Conservation (phyloP, 30 jellyfish, hydroid and myxozoan genomes). For the Pseudorhiza aurosa region DNA sequence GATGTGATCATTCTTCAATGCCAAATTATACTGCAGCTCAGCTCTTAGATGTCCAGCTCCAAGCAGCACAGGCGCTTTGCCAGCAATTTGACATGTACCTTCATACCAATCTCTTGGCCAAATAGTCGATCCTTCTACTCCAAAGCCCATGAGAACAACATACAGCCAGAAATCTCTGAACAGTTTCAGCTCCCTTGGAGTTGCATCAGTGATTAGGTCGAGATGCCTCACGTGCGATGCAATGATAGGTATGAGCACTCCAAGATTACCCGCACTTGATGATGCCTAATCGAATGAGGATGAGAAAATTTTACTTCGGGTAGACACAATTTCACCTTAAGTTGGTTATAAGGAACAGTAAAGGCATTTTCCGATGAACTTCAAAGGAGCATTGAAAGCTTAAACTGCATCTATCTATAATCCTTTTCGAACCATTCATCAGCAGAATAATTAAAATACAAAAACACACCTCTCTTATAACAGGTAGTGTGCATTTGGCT, state of each 20-base stretch:
- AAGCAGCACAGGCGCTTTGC: constrained; percentile 78
- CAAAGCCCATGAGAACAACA: constrained; percentile 90
- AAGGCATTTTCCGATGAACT: no score
- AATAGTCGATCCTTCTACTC: constrained; percentile 86
- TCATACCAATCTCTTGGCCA: constrained; percentile 98
- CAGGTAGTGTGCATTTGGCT: no score
- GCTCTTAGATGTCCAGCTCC: constrained; percentile 90
- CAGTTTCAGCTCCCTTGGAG: constrained; percentile 87
- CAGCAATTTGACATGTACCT: constrained; percentile 80
- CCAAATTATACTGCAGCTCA: constrained; percentile 89
- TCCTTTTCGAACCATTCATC: no score
- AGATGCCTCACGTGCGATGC: constrained; percentile 78
- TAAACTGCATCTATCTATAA: no score
- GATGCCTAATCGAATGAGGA: constrained; percentile 77
- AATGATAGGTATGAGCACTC: constrained; percentile 87
- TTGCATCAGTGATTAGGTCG: constrained; percentile 67
- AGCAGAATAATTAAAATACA: no score
- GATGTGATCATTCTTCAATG: constrained; percentile 85
- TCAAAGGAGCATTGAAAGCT: no score
- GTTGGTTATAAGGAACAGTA: no score
- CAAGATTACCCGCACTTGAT: constrained; percentile 96
- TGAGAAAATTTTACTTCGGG: no score
- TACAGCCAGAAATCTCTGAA: constrained; percentile 96
- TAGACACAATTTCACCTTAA: no score
- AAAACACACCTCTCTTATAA: no score